Conservation (phyloP, 2,113 vertebrate species). For the Oxyura jamaicensis region DNA sequence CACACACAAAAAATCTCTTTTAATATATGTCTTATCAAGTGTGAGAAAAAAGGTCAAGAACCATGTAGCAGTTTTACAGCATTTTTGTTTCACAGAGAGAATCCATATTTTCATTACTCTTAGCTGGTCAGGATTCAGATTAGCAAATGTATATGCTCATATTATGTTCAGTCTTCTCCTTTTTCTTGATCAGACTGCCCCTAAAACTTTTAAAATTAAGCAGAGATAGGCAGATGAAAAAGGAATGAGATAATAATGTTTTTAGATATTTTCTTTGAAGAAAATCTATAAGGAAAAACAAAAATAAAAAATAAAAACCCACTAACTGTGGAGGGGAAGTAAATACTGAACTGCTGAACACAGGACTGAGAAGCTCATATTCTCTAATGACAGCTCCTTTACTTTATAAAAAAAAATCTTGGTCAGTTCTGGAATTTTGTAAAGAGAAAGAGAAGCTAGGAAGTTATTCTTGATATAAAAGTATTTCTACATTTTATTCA, state of each 20-base stretch:
- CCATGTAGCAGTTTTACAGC: neutral
- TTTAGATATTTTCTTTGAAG: slow-evolving; percentile 25
- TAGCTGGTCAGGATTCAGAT: slow-evolving; percentile 18
- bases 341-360: neutral
- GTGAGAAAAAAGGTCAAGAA: neutral
- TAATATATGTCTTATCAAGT: neutral
- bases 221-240: slow-evolving; percentile 17
- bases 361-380: neutral
- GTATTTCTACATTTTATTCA: neutral
- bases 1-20: neutral
- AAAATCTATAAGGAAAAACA: slow-evolving; percentile 1
- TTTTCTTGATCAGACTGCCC: slow-evolving; percentile 67
- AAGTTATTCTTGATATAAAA: neutral
- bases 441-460: neutral
- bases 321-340: neutral
- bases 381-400: neutral
- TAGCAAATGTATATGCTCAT: neutral
- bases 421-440: neutral
- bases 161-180: neutral
- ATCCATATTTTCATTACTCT: neutral
- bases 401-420: neutral
- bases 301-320: neutral
- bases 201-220: neutral
- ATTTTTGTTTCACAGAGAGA: neutral
- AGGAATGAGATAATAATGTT: neutral